These are phyloP conservation scores for Chloroclystis v-ata DNA, from an alignment of 2,888 invertebrate species.

Conservation along the genomic window DNA sequence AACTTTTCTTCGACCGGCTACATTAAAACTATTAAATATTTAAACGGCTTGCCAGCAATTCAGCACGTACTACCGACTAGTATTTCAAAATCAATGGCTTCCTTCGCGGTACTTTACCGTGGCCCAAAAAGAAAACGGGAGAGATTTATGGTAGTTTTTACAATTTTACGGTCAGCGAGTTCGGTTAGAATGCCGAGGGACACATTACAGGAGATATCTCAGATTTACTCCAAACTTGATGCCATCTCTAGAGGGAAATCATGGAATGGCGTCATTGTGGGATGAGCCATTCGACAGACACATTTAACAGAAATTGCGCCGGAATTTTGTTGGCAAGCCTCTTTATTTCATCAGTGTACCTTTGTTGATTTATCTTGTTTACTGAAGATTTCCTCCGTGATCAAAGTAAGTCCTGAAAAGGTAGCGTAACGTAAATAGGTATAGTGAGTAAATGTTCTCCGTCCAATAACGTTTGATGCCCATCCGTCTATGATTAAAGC, in stretches of 20 bases:
- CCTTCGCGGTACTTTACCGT: conserved; percentile 24
- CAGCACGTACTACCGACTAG: conserved; percentile 9
- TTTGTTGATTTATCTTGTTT: conserved; percentile 14
- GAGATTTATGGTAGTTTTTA: conserved; percentile 75
- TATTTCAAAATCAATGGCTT: conserved; percentile 25
- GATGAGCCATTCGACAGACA: conserved; percentile 50
- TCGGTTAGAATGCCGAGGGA: conserved; percentile 62
- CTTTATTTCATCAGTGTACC: conserved; percentile 21
- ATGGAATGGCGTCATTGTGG: conserved; percentile 60
- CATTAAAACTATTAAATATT: neutral
- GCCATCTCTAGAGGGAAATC: conserved; percentile 70
- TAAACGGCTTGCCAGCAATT: conserved; percentile 5
- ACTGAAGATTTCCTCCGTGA: neutral
- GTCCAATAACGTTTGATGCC: too few relatives aligned
- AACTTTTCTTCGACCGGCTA: neutral
- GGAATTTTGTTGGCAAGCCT: conserved; percentile 30
- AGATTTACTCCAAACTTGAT: conserved; percentile 74
- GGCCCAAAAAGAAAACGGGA: conserved; percentile 46
- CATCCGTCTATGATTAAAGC: neutral
- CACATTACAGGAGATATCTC: conserved; percentile 69
- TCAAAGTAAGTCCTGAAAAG: neutral
- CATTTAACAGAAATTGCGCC: conserved; percentile 36
- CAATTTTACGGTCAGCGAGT: conserved; percentile 75
- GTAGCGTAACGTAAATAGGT: too few relatives aligned
- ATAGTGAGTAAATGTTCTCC: too few relatives aligned